Percentiles rank a stretch among this genome's conserved stretches.
These are phyloP conservation scores for Campylomormyrus numenius DNA, from an alignment of 2,113 vertebrate species.

Conservation along the genomic window DNA sequence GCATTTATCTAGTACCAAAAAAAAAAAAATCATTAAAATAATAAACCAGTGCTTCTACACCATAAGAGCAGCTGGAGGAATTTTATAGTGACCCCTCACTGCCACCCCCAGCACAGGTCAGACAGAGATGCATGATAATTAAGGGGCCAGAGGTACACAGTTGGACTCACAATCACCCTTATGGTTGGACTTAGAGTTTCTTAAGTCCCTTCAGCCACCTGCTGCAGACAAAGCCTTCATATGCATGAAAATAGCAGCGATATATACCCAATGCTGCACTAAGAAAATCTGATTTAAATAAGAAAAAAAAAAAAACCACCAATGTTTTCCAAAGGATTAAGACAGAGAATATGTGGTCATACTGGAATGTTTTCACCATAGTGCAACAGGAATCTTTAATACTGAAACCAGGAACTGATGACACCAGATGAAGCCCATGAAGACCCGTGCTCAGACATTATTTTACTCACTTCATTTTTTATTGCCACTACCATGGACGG, in stretches of 20 bases:
- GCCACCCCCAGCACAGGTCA: not conserved
- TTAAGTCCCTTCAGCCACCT: constrained; percentile 6
- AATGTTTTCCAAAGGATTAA: not conserved
- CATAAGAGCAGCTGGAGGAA: not conserved
- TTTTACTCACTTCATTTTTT: not conserved
- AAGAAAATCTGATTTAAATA: not conserved
- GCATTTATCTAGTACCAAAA: not conserved
- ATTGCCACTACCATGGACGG: not conserved
- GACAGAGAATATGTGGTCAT: not conserved
- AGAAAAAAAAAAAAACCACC: not conserved
- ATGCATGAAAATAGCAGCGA: not conserved
- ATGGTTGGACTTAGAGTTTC: not conserved
- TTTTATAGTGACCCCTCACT: not conserved
- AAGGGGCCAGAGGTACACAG: not conserved
- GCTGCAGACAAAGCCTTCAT: constrained; percentile 5
- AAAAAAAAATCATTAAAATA: not conserved
- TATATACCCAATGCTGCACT: not conserved
- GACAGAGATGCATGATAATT: not conserved
- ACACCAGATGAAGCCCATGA: not conserved
- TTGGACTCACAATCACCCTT: not conserved
- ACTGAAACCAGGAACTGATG: not conserved
- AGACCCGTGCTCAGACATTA: not conserved
- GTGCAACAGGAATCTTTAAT: not conserved
- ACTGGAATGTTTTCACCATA: not conserved
- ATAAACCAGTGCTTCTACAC: not conserved